These are phyloP conservation scores for Channa striata DNA, from an alignment of 2,797 vertebrate species.

Conservation along the genomic window DNA sequence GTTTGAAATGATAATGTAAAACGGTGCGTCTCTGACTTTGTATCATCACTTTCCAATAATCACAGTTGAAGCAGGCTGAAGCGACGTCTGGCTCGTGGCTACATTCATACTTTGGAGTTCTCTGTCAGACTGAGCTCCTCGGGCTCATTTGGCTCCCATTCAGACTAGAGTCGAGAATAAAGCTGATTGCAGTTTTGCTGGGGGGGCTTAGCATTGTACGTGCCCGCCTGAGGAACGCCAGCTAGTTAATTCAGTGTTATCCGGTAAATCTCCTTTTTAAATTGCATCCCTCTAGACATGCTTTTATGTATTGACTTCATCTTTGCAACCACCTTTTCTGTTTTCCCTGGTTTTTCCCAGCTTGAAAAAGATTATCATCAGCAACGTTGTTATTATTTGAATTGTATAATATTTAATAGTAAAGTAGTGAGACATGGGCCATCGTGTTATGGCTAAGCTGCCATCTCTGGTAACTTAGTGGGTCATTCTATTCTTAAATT, in stretches of 20 bases:
- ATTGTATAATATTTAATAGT: conserved; percentile 15
- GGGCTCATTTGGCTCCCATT: conserved; percentile 48
- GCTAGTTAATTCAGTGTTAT: conserved; percentile 70
- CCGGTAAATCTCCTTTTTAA: conserved; percentile 66
- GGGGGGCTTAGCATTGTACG: conserved; percentile 46
- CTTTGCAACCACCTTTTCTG: conserved; percentile 18
- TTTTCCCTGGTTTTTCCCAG: conserved; percentile 10
- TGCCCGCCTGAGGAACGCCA: conserved; percentile 57
- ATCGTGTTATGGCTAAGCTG: conserved; percentile 28
- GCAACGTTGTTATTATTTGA: conserved; percentile 22
- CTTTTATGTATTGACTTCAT: conserved; percentile 61
- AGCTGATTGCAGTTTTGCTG: conserved; percentile 63
- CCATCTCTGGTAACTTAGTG: conserved; percentile 53
- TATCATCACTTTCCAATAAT: conserved; percentile 63
- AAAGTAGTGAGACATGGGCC: conserved; percentile 14
- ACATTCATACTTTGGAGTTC: conserved; percentile 57
- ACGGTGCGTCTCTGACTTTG: conserved; percentile 21
- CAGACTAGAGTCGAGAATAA: conserved; percentile 58
- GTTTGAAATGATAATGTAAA: conserved; percentile 48
- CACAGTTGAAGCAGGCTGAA: conserved; percentile 59
- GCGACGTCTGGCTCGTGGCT: conserved; percentile 45
- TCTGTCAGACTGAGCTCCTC: conserved; percentile 53
- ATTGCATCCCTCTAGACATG: conserved; percentile 56
- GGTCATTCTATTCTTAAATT: conserved; percentile 65
- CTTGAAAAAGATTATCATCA: conserved; percentile 26